A percentile compares a stretch with the other conserved stretches of the same genome.
These are phyloP conservation scores for Catharus minimus DNA, from an alignment of 2,113 vertebrate species.

Conservation along the genomic window DNA sequence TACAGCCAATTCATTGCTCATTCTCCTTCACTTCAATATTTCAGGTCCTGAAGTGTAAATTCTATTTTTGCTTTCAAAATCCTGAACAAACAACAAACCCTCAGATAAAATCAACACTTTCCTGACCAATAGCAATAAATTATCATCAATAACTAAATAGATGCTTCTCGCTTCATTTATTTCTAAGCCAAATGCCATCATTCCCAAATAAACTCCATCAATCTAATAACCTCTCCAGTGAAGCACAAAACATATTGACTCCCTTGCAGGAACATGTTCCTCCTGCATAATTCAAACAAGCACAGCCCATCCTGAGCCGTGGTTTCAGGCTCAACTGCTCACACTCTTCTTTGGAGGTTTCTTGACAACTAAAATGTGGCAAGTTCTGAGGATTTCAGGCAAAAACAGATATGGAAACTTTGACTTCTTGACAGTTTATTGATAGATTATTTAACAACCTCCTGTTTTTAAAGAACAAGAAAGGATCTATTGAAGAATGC, in stretches of 20 bases:
- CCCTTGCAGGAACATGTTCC: conserved; percentile 61
- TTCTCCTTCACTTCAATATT: conserved; percentile 27
- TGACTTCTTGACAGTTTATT: conserved; percentile 52
- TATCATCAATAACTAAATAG: conserved; percentile 74
- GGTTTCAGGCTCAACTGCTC: conserved; percentile 49
- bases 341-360: background rate
- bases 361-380: conserved; percentile 12
- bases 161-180: conserved; percentile 79
- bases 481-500: conserved; percentile 9
- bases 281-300: conserved; percentile 72
- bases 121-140: conserved; percentile 80
- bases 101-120: conserved; percentile 81
- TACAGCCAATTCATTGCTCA: background rate
- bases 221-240: conserved; percentile 77
- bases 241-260: conserved; percentile 76
- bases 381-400: conserved; percentile 35
- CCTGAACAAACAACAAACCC: conserved; percentile 73
- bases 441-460: conserved; percentile 56
- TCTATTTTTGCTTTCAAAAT: conserved; percentile 72
- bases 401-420: conserved; percentile 33
- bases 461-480: conserved; percentile 37
- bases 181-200: conserved; percentile 74
- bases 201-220: conserved; percentile 79
- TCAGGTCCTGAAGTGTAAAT: conserved; percentile 72
- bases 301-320: conserved; percentile 58